These are phyloP conservation scores for Schrankia costaestrigalis DNA, from an alignment of 2,888 invertebrate species.

Conservation along the genomic window DNA sequence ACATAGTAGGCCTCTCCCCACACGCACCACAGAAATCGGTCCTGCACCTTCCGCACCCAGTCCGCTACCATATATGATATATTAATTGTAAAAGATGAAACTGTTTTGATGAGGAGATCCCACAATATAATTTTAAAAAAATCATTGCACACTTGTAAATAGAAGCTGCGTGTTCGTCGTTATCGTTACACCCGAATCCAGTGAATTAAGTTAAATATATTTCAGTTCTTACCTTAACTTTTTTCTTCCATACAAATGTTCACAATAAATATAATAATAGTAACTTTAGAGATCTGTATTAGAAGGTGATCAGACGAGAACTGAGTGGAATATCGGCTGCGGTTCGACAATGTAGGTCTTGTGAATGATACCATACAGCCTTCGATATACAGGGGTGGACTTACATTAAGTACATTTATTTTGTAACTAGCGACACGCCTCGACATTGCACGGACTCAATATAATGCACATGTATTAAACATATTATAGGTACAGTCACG, in stretches of 20 bases:
- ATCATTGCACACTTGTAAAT: no score
- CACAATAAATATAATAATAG: conserved; percentile 1
- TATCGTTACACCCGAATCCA: no score
- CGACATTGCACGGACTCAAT: neutral
- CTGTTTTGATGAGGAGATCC: no score
- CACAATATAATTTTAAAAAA: no score
- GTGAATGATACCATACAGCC: conserved; percentile 54
- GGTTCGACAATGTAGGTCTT: conserved; percentile 70
- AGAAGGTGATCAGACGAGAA: conserved; percentile 54
- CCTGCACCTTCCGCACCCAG: no score
- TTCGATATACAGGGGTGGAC: conserved; percentile 58
- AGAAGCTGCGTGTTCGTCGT: neutral
- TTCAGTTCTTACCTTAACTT: conserved; percentile 3
- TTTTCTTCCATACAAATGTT: neutral
- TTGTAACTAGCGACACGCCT: neutral
- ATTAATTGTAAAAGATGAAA: no score
- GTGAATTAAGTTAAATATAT: no score
- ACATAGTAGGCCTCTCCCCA: no score
- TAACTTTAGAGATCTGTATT: conserved; percentile 42
- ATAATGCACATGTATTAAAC: no score
- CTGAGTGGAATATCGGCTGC: conserved; percentile 58
- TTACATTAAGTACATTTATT: conserved; percentile 9
- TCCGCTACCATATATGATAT: no score
- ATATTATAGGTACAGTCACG: no score
- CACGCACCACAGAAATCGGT: no score